These are phyloP conservation scores for Conus canariensis DNA, from an alignment of 2,888 invertebrate species.

Conservation along the genomic window DNA sequence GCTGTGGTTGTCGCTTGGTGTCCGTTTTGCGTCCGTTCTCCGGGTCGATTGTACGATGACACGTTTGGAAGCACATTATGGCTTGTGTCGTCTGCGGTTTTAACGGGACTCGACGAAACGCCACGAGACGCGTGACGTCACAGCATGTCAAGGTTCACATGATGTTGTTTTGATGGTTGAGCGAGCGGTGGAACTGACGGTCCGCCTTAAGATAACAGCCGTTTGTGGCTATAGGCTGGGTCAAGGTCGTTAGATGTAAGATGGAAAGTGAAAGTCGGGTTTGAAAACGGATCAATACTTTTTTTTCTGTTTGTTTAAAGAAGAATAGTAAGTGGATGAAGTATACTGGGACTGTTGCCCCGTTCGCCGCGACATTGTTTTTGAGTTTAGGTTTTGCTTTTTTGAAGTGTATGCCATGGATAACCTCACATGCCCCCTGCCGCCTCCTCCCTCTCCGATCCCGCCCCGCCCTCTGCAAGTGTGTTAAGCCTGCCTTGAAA, in stretches of 20 bases:
- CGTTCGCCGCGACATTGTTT: no score
- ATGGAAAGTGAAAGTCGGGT: neutral
- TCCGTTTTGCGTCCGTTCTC: slow-evolving; percentile 15
- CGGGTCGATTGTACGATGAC: neutral
- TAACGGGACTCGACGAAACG: slow-evolving; percentile 42
- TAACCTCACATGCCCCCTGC: no score
- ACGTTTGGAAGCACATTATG: slow-evolving; percentile 24
- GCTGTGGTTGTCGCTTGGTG: slow-evolving; percentile 24
- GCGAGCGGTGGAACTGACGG: neutral
- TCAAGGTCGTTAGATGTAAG: neutral
- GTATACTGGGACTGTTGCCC: no score
- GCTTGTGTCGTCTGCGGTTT: slow-evolving; percentile 38
- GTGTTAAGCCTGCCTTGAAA: no score
- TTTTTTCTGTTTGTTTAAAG: no score
- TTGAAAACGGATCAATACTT: no score
- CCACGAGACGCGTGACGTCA: slow-evolving; percentile 43
- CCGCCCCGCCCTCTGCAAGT: no score
- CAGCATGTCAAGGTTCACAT: slow-evolving; percentile 31
- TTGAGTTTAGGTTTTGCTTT: no score
- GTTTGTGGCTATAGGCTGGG: neutral
- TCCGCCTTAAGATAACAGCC: neutral
- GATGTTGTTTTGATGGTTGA: slow-evolving; percentile 23
- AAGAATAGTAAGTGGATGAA: no score
- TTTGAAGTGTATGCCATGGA: no score
- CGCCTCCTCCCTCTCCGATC: no score